Percentiles rank a stretch among this genome's conserved stretches.
These are phyloP conservation scores for Geopemphigus sp. DNA, from an alignment of 1,140 invertebrate genomes.

Conservation along the genomic window DNA sequence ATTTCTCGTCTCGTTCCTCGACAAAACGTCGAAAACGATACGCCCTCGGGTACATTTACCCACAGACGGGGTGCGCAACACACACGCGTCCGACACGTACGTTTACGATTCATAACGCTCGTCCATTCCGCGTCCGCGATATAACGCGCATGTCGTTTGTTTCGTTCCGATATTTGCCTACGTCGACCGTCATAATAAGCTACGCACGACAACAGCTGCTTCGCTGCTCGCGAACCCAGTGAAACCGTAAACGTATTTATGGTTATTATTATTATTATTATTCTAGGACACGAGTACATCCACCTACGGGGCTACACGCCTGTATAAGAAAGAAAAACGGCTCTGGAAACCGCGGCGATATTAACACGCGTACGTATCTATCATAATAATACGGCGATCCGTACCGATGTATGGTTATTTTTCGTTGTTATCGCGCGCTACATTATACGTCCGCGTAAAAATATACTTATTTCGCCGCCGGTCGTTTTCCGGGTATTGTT, in stretches of 20 bases:
- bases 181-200: neutral
- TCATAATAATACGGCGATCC: no score
- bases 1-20: no score
- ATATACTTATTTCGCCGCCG: neutral
- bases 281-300: neutral
- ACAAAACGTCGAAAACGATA: no score
- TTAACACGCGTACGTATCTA: neutral
- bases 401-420: neutral
- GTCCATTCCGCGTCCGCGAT: no score
- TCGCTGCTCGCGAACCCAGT: no score
- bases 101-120: neutral
- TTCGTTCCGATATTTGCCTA: conserved; percentile 7
- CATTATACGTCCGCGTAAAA: neutral
- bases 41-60: no score
- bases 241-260: neutral
- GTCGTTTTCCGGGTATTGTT: neutral
- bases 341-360: neutral
- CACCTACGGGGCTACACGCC: neutral
- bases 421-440: neutral
- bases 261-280: neutral
- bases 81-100: neutral
- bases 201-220: no score
- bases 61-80: no score
- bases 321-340: neutral
- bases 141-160: neutral